A percentile compares a stretch with the other conserved stretches of the same genome.
These are phyloP conservation scores for Thinocorus orbignyianus DNA, from an alignment of 2,113 vertebrate genomes.

Conservation along the genomic window DNA sequence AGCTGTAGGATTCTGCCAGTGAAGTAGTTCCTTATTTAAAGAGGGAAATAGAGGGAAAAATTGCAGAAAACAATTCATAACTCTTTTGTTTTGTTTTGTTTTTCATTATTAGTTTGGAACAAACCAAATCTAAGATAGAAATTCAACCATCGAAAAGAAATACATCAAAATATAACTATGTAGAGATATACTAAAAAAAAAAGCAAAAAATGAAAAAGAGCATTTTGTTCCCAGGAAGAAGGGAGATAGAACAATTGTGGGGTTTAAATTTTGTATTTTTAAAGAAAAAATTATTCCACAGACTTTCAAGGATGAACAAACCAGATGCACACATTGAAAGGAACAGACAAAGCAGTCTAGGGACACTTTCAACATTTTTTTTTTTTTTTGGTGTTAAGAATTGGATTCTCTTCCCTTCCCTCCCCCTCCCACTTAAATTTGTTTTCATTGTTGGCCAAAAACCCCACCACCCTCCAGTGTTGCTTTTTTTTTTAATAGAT, in stretches of 20 bases:
- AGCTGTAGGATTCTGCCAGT: conserved; percentile 75
- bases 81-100: conserved; percentile 70
- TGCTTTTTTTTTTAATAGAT: conserved; percentile 81
- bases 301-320: conserved; percentile 88
- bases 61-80: conserved; percentile 82
- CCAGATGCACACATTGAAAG: conserved; percentile 90
- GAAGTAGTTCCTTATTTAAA: conserved; percentile 88
- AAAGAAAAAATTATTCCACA: conserved; percentile 81
- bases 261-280: conserved; percentile 27
- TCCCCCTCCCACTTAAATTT: conserved; percentile 12
- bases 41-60: conserved; percentile 77
- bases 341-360: conserved; percentile 81
- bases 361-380: conserved; percentile 67
- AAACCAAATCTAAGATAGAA: conserved; percentile 84
- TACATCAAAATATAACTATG: conserved; percentile 78
- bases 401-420: not conserved
- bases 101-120: conserved; percentile 74
- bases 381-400: not conserved
- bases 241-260: conserved; percentile 58
- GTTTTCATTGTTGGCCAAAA: conserved; percentile 40
- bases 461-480: conserved; percentile 61
- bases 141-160: conserved; percentile 83
- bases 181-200: conserved; percentile 78
- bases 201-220: conserved; percentile 79
- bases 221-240: conserved; percentile 79